Base-by-base conservation (phyloP, 2,113 vertebrate species). In the Forbesichthys agassizii region DNA sequence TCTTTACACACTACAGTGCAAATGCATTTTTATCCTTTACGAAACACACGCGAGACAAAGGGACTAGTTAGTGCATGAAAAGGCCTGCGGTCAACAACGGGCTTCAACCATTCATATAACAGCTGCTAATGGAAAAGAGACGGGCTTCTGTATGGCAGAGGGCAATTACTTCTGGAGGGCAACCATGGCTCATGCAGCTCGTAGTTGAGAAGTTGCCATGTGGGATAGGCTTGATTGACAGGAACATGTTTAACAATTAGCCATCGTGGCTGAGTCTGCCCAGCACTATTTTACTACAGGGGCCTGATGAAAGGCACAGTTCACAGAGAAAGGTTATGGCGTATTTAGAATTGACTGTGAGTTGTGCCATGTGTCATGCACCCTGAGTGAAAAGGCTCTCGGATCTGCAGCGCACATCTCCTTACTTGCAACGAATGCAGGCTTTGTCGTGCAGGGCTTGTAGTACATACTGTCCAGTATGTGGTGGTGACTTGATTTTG, bases 191-290 rank as follows among this genome's bases (percentile, higher is more conserved):
- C 65, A 6, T 78, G 73, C 74, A 71, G 73, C 75, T 83, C 77
- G 75, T 88, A n/a, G 69, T 54, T 74, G 79, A 88, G 70, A 36
- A 79, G 71, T 76, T 80, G 83, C 71, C 87, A 68, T 74, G 72
- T 74, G 68, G 80, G 83, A 84, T 74, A 46, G 69, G 69, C 68
- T 78, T 92, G 90, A 91, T 86, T 89, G 89, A 91, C 89, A 85
- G 73, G 79, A 83, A 88, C 88, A 91, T 76, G 85, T 87, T 87
- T 84, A 88, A 85, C 86, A 91, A 91, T 91, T 90, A 90, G 85
- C 80, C 80, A 4, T 55, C 77, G 63, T 68, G 68, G 66, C 76
- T 9, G 64, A 66, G 73, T 46, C 74, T 59, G 79, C 74, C 72
- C 66, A 36, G 75, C 48, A 69, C 73, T 66, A 48, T 83, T 66